Conservation (phyloP, 2,797 vertebrate species). For the Naso thynnoides region DNA sequence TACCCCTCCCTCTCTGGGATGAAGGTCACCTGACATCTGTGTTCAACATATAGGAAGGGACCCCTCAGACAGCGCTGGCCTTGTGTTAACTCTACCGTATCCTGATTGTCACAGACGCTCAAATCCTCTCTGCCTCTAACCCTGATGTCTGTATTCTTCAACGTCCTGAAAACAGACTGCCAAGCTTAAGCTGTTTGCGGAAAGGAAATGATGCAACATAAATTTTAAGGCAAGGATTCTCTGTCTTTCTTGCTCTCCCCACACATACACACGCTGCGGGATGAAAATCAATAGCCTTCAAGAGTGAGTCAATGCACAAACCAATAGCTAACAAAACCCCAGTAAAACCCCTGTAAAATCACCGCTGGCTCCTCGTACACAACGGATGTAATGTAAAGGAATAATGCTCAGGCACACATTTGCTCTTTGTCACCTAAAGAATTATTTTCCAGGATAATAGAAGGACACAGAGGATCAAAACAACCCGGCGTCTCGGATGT, state of each 20-base stretch:
- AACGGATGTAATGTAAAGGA: constrained; percentile 60
- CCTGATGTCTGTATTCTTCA: constrained; percentile 67
- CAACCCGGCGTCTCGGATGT: neutral
- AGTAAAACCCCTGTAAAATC: constrained; percentile 65
- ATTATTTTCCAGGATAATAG: constrained; percentile 39
- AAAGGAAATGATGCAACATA: constrained; percentile 73
- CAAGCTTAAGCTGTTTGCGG: constrained; percentile 57
- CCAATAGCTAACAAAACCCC: constrained; percentile 72
- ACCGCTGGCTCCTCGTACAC: constrained; percentile 51
- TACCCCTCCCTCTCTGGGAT: constrained; percentile 2
- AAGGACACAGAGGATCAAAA: constrained; percentile 32
- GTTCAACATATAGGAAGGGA: neutral
- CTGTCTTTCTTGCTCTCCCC: constrained; percentile 46
- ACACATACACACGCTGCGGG: constrained; percentile 34
- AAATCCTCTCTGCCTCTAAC: constrained; percentile 37
- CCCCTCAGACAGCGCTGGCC: neutral
- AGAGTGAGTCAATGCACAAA: constrained; percentile 77
- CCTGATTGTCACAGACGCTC: constrained; percentile 20
- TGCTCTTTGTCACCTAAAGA: constrained; percentile 33
- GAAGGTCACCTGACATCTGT: constrained; percentile 42
- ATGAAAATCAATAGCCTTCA: constrained; percentile 79
- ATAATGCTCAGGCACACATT: constrained; percentile 47
- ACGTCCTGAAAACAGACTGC: constrained; percentile 56
- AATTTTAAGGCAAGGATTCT: constrained; percentile 63
- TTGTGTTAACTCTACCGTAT: neutral